Conservation (phyloP, 2,888 invertebrate species). For the Gisinianus flammeolus region DNA sequence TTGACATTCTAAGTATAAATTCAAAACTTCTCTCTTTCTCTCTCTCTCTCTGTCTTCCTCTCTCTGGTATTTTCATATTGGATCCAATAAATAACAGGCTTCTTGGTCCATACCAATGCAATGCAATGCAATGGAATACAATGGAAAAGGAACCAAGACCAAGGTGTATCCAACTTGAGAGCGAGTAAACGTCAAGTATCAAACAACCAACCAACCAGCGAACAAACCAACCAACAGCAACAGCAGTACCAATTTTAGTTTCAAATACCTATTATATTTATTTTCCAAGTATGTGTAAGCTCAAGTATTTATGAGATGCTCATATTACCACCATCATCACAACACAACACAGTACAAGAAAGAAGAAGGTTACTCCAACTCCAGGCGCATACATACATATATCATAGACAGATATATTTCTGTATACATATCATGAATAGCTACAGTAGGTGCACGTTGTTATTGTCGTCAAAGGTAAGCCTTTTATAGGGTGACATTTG, state of each 20-base stretch:
- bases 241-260: too few relatives aligned
- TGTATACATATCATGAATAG: too few relatives aligned
- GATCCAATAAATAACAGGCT: constrained; percentile 11
- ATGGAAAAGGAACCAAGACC: too few relatives aligned
- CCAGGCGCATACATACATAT: background rate
- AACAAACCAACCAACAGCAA: too few relatives aligned
- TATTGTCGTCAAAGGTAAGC: constrained; percentile 27
- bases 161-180: too few relatives aligned
- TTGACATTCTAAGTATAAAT: constrained; percentile 19
- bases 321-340: constrained; percentile 14
- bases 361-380: too few relatives aligned
- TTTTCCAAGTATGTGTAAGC: background rate
- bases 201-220: too few relatives aligned
- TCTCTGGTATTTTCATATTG: constrained; percentile 9
- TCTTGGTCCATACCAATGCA: background rate
- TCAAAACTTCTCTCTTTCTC: too few relatives aligned
- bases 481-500: constrained; percentile 34
- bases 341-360: background rate
- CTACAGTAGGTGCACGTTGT: background rate
- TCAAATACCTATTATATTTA: constrained; percentile 5
- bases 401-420: too few relatives aligned
- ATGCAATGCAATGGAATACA: too few relatives aligned
- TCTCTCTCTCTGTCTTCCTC: background rate
- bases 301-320: constrained; percentile 28
- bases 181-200: too few relatives aligned